These are phyloP conservation scores for Epinotia brunnichana DNA, from an alignment of 2,888 invertebrate genomes.

Conservation along the genomic window DNA sequence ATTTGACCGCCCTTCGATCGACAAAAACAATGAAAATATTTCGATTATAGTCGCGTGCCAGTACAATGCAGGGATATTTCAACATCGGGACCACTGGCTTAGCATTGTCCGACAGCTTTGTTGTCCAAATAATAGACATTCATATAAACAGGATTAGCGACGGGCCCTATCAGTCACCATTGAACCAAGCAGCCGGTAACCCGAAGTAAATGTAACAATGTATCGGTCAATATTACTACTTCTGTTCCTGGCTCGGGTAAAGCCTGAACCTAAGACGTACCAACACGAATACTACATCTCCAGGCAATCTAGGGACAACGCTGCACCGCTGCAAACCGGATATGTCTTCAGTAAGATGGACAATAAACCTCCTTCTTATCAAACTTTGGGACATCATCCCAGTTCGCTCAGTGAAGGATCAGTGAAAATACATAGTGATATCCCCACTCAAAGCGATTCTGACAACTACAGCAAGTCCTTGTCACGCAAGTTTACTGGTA, in stretches of 20 bases:
- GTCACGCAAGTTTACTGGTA: conserved; percentile 2
- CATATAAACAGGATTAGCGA: conserved; percentile 68
- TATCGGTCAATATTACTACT: conserved; percentile 56
- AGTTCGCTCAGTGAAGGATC: conserved; percentile 23
- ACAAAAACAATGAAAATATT: conserved; percentile 30
- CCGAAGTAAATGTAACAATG: conserved; percentile 58
- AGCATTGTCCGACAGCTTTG: conserved; percentile 66
- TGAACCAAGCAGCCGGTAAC: conserved; percentile 51
- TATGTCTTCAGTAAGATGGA: conserved; percentile 55
- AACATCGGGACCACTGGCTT: conserved; percentile 57
- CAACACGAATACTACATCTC: conserved; percentile 57
- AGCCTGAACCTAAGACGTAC: conserved; percentile 54
- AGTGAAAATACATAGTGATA: conserved; percentile 31
- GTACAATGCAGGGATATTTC: conserved; percentile 65
- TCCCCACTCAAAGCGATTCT: not conserved
- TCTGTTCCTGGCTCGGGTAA: conserved; percentile 58
- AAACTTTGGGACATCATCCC: conserved; percentile 47
- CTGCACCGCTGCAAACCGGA: conserved; percentile 53
- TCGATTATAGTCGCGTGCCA: conserved; percentile 49
- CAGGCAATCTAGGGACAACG: conserved; percentile 57
- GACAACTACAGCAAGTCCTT: conserved; percentile 21
- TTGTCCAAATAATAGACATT: conserved; percentile 62
- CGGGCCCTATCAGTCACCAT: conserved; percentile 64
- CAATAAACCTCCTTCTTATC: conserved; percentile 51
- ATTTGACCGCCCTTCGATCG: conserved; percentile 2